Evolutionary conservation across 2,888 invertebrate genomes (phyloP), one percentile per base, ranked within the genome.

Genomic region (Linyphia triangularis): DNA sequence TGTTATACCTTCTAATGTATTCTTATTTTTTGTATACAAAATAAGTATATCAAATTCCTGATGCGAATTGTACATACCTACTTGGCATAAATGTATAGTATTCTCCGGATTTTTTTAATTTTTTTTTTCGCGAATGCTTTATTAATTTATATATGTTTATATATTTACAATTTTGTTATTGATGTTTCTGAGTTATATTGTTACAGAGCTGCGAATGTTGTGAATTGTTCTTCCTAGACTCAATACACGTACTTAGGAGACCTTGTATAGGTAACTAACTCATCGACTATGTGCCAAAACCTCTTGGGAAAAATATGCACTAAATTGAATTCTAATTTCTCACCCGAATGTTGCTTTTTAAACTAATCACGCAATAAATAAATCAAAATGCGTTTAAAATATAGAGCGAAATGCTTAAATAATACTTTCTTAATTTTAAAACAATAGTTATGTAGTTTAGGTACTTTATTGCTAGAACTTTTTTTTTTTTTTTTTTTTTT

Each of bases 61-160:
- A 67, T 40, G 63, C 61, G 63, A 83, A 75, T 24, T 88, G 88
- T 88, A 88, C 37, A 88, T 88, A 88, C 67, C 65, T 85, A 77
- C 63, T 77, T 78, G n/a, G 51, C 70, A 72, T 78, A 75, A 75
- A 59, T 78, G 78, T 78, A 85, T 78, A 63, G 40, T 40, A 61
- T 43, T 43, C 61, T 85, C 33, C 24, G 82, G 69, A 69, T 51
- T 78, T 85, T 24, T 43, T 61, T 40, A 5, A 61, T 57, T 85
- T 73, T 4, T 33, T 59, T 61, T 59, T 72, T 63, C 13, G 57
- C n/a, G n/a, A 30, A 78, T 40, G 28, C 37, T 51, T 67, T 70
- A 65, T 72, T 61, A n/a, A 22, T n/a, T n/a, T 19, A 63, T 33
- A 33, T 63, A 40, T 37, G 26, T 70, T 70, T 67, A 37, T 78